Base-by-base conservation (phyloP, 2,888 invertebrate genomes). In the Drosophila imparisetae region DNA sequence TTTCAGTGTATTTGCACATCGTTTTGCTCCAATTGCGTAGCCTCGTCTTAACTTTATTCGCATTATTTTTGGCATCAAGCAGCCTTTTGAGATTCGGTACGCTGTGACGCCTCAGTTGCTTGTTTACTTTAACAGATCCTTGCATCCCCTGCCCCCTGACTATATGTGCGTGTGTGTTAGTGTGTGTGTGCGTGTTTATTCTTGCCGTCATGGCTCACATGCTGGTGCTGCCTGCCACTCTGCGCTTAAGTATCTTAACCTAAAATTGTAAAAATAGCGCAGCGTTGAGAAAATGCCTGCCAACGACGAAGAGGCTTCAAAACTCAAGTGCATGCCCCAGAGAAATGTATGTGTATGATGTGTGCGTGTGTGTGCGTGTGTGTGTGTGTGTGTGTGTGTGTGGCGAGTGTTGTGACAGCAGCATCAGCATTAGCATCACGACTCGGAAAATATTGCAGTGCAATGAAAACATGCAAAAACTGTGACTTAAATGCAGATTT, bases 241-340 rank as follows among this genome's bases (percentile, higher is more conserved):
- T 83, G 83, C 74, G 68, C 86, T 75, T 68, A 83, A 86, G 88
- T 89, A 81, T 80, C 83, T 80, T 77, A 81, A 88, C 88, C 78
- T 87, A 83, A 88, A 89, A 87, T 85, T 75, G 72, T 80, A 87
- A 81, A 89, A 87, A 88, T 90, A 87, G 88, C 78, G 73, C 79
- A 83, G 55, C 72, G 55, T 82, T 54, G 67, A 66, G 77, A 84
- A 81, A 72, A 81, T 70, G 66, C 65, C 61, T 57, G 68, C 59
- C 66, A 18, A 69, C 72, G 42, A 58, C 36, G 72, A 59, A 29
- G 66, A 42, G 79, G 53, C 65, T 67, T 60, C 52, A 80, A 72
- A 72, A 66, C 55, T 80, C 59, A 83, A 83, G 87, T 75, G 72
- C 76, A 69, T 71, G 81, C 79, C 82, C 73, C 66, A 81, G 78